Evolutionary conservation across 1,140 invertebrate species (phyloP), one percentile per base, ranked within the genome.

Genomic region (Acromyrmex charruanus): DNA sequence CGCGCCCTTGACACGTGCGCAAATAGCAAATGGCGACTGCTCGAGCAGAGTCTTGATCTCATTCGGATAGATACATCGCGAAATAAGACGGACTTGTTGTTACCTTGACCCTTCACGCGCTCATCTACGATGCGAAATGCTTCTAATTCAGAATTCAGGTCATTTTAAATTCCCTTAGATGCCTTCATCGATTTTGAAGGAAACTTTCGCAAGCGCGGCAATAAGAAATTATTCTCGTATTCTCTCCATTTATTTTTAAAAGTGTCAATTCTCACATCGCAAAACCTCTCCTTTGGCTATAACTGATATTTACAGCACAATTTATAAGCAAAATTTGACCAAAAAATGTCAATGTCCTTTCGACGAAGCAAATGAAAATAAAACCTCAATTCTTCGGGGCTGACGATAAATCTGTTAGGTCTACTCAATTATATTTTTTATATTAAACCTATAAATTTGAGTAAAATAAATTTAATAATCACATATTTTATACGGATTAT

Each of bases 1-100:
- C 82, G 65, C 35, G 87, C 72, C 80, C 80, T 77, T 85, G 72
- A 28, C 53, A 81, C 59, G 53, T 25, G 51, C 35, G 31, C 59
- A 25, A 84, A 81, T 58, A 81, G 79, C 79, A 25, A 74, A 84
- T 59, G 79, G 49, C 12, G 49, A 61, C 55, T 25, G 12, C 55
- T 21, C 39, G 65, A 71, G 18, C 31, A n/a, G 51, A 18, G 49
- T 51, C 3, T 31, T 18, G 68, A 82, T 82, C 68, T 39, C 68
- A 39, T 28, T 49, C 35, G 25, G n/a, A 84, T 74, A 35, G 5
- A 25, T 28, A 21, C 28, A n/a, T 31, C 80, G 35, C 35, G 55
- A 21, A 35, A 75, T 31, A 51, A 61, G 49, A 63, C 25, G 28
- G 25, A 18, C 14, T 35, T 12, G 18, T 9, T 18, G 61, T 80